A percentile compares a stretch with the other conserved stretches of the same genome.
Conservation (phyloP, 2,113 vertebrate species). For the Hemichromis elongatus region DNA sequence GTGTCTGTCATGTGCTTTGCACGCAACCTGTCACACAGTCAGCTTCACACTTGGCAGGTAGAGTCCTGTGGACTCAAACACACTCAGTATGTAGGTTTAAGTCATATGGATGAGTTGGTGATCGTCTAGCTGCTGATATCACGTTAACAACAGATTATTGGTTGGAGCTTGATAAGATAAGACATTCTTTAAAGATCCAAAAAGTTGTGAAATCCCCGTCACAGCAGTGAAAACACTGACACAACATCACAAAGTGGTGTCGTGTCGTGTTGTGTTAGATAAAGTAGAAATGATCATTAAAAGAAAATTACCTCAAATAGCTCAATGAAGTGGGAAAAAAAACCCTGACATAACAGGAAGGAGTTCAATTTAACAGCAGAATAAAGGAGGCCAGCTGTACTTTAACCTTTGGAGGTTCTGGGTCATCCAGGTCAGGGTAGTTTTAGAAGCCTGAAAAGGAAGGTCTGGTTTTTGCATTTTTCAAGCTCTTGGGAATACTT, state of each 20-base stretch:
- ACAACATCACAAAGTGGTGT: background rate
- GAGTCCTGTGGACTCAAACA: background rate
- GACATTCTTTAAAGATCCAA: background rate
- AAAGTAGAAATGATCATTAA: background rate
- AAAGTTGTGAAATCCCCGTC: background rate
- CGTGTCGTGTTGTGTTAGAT: background rate
- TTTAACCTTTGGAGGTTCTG: background rate
- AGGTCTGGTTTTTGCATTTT: background rate
- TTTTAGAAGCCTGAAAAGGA: background rate
- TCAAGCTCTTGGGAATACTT: background rate
- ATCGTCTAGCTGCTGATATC: background rate
- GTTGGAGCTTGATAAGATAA: background rate
- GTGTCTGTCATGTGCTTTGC: background rate
- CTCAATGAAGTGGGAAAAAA: background rate
- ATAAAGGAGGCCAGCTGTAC: background rate
- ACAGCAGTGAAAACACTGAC: background rate
- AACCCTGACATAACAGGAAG: background rate
- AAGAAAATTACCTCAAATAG: background rate
- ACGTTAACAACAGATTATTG: background rate
- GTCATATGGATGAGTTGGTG: background rate
- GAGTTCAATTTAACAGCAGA: accelerated
- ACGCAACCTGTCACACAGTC: background rate
- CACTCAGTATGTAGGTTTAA: background rate
- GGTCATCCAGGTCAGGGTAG: background rate
- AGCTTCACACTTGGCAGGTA: background rate